A percentile compares a stretch with the other conserved stretches of the same genome.
Conservation (phyloP, 2,797 vertebrate species). For the Cheirogaleus major region DNA sequence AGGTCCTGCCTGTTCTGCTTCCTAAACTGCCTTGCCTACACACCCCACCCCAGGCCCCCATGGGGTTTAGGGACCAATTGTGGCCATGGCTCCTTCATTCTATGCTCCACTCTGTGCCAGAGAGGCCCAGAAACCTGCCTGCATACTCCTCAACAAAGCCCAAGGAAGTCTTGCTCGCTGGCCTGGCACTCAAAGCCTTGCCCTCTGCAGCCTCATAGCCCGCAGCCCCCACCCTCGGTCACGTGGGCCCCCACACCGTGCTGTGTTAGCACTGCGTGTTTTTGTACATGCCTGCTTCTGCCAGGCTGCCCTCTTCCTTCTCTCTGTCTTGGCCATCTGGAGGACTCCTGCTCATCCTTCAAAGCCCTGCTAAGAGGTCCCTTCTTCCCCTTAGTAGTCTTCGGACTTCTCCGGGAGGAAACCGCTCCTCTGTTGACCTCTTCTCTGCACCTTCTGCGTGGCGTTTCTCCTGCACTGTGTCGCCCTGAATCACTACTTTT, state of each 20-base stretch:
- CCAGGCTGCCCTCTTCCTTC: neutral
- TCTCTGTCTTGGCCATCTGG: neutral
- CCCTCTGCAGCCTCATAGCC: neutral
- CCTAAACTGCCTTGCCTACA: neutral
- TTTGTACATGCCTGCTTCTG: neutral
- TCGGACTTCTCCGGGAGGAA: neutral
- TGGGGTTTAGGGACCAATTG: neutral
- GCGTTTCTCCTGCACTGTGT: neutral
- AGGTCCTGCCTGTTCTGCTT: neutral
- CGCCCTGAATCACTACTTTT: fast-evolving
- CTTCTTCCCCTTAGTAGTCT: neutral
- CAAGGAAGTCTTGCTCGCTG: neutral
- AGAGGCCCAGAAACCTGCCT: neutral
- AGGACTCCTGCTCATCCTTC: neutral
- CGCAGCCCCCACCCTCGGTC: neutral
- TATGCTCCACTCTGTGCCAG: neutral
- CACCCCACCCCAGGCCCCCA: fast-evolving
- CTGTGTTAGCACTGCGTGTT: neutral
- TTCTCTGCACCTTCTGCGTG: neutral
- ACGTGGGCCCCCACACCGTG: fast-evolving
- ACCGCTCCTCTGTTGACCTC: neutral
- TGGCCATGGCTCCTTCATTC: neutral
- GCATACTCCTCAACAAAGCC: neutral
- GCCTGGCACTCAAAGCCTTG: neutral
- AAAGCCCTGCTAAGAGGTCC: neutral